Conservation (phyloP, 2,113 vertebrate genomes). For the Procavia capensis region DNA sequence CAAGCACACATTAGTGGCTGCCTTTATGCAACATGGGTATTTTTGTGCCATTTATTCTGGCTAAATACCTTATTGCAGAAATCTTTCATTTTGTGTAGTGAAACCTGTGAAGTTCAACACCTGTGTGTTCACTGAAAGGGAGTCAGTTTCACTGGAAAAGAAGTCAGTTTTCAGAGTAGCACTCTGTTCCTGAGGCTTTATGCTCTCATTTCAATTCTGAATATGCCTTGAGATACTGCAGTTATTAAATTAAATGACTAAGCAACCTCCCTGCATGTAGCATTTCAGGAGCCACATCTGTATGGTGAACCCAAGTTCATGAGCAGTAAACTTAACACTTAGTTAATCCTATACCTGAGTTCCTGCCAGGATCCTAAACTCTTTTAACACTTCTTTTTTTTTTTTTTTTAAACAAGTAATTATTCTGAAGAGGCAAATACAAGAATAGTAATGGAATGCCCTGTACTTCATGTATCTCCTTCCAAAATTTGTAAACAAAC, state of each 20-base stretch:
- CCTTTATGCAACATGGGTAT: slow-evolving; percentile 36
- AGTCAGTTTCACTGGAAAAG: slow-evolving; percentile 45
- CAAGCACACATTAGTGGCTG: slow-evolving; percentile 25
- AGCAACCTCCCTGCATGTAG: slow-evolving; percentile 46
- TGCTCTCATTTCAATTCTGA: slow-evolving; percentile 73
- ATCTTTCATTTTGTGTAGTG: slow-evolving; percentile 17
- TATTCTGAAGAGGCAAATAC: slow-evolving; percentile 32
- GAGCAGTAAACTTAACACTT: background rate
- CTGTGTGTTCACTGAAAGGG: slow-evolving; percentile 66
- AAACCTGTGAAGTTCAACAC: slow-evolving; percentile 72
- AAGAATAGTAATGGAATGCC: background rate
- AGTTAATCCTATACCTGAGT: slow-evolving; percentile 21
- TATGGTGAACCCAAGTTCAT: slow-evolving; percentile 48
- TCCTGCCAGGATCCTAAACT: background rate
- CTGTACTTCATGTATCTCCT: background rate
- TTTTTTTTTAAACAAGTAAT: background rate
- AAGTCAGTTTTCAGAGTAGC: slow-evolving; percentile 60
- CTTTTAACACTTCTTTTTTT: background rate
- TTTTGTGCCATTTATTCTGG: slow-evolving; percentile 58
- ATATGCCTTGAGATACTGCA: slow-evolving; percentile 52
- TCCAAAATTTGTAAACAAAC: slow-evolving; percentile 47
- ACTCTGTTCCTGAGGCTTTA: slow-evolving; percentile 63
- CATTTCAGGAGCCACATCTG: slow-evolving; percentile 67
- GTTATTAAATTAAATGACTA: slow-evolving; percentile 79
- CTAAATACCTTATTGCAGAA: slow-evolving; percentile 65